Percentiles rank a stretch among this genome's conserved stretches.
Conservation (phyloP, 1,140 invertebrate genomes). For the Ptiloglossa arizonensis region DNA sequence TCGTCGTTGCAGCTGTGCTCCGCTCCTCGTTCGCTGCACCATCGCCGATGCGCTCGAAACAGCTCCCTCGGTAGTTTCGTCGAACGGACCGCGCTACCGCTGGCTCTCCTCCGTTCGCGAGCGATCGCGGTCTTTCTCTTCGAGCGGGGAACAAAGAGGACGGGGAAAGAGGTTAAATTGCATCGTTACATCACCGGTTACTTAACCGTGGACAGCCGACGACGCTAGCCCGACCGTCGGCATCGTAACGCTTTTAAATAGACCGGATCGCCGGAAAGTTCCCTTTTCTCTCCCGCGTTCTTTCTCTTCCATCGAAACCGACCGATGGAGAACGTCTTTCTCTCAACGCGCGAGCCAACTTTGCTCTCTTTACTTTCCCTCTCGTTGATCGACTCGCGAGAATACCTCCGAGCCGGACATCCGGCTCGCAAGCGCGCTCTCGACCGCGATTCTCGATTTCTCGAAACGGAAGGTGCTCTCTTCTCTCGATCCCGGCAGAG, state of each 20-base stretch:
- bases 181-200: slow-evolving; percentile 63
- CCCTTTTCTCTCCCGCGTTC: background rate
- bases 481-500: background rate
- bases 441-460: slow-evolving; percentile 37
- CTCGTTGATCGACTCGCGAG: background rate
- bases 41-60: slow-evolving; percentile 38
- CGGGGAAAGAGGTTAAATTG: slow-evolving; percentile 57
- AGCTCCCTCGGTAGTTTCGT: slow-evolving; percentile 52
- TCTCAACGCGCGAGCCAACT: background rate
- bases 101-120: background rate
- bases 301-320: background rate
- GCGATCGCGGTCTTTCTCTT: slow-evolving; percentile 39
- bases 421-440: background rate
- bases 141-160: slow-evolving; percentile 27
- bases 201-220: slow-evolving; percentile 54
- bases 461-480: slow-evolving; percentile 9
- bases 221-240: slow-evolving; percentile 40
- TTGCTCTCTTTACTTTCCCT: background rate
- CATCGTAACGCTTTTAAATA: slow-evolving; percentile 57
- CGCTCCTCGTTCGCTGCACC: background rate
- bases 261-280: slow-evolving; percentile 35
- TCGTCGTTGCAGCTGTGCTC: slow-evolving; percentile 43
- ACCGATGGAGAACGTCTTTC: background rate
- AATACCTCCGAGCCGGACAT: slow-evolving; percentile 13
- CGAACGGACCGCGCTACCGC: slow-evolving; percentile 28